phyloP scores from a whole-genome alignment of 2,797 vertebrate species.

The Nyctalus aviator region DNA sequence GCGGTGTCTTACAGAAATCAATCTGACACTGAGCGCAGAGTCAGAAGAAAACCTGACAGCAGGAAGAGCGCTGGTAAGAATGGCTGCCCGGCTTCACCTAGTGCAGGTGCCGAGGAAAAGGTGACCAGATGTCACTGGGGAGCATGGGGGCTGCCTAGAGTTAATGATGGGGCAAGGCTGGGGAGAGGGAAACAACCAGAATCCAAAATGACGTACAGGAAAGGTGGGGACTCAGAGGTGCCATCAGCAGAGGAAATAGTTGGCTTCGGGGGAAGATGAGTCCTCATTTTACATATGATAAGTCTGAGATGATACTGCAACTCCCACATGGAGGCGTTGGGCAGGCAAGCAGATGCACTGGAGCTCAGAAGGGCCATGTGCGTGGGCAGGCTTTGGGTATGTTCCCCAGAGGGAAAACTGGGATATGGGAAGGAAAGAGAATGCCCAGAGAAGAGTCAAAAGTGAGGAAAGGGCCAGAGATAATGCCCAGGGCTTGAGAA shows the following conservation, averaged over 20 bases:
- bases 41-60: conserved; percentile 50
- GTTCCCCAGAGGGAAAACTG: not conserved
- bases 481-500: not conserved
- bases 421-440: not conserved
- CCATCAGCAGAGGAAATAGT: not conserved
- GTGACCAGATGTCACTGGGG: not conserved
- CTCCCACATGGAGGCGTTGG: not conserved
- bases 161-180: not conserved
- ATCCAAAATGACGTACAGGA: not conserved
- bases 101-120: not conserved
- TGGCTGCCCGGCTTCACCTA: not conserved
- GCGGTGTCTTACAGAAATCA: conserved; percentile 45
- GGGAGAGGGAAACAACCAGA: not conserved
- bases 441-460: not conserved
- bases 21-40: conserved; percentile 13
- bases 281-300: not conserved
- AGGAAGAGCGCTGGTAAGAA: not conserved
- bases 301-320: conserved; percentile 1
- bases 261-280: conserved; percentile 39
- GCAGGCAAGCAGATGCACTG: conserved; percentile 22
- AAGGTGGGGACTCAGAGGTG: not conserved
- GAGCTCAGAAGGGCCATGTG: not conserved
- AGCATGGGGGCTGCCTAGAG: not conserved
- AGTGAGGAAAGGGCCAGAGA: not conserved
- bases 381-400: not conserved